A percentile compares a stretch with the other conserved stretches of the same genome.
These are phyloP conservation scores for Danionella dracula DNA, from an alignment of 2,797 vertebrate species.

Conservation along the genomic window DNA sequence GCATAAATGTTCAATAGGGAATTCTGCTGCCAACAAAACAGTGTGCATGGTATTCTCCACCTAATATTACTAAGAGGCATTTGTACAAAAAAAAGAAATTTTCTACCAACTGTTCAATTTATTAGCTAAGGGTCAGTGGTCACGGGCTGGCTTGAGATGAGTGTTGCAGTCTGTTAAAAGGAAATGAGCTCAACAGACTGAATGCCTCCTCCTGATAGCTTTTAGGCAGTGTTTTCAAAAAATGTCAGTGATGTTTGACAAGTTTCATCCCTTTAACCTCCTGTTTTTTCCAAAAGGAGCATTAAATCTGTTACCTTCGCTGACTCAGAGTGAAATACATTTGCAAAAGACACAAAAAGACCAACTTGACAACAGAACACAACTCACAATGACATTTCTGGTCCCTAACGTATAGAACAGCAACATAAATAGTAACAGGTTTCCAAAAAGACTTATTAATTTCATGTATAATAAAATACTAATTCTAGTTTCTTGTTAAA, in stretches of 20 bases:
- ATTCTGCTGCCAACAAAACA: too few species aligned
- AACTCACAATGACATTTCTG: too few species aligned
- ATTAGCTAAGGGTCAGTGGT: neutral
- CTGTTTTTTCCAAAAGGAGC: neutral
- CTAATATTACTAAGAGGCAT: too few species aligned
- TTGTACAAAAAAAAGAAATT: too few species aligned
- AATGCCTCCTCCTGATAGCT: neutral
- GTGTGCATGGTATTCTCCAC: too few species aligned
- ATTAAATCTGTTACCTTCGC: slow-evolving; percentile 6
- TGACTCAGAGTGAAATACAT: neutral
- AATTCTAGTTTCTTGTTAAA: too few species aligned
- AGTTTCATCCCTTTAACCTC: neutral
- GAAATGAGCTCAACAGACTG: slow-evolving; percentile 7
- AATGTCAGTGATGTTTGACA: neutral
- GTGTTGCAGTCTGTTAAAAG: slow-evolving; percentile 30
- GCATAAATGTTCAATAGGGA: too few species aligned
- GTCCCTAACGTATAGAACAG: too few species aligned
- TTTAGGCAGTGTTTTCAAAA: neutral
- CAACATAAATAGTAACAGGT: too few species aligned
- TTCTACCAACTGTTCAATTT: neutral
- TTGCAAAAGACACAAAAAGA: too few species aligned
- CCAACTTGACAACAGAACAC: neutral
- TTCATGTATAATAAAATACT: too few species aligned
- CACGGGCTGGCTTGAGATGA: neutral
- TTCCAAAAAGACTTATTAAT: too few species aligned